Conservation (phyloP, 1,140 invertebrate genomes). For the Calephelis nemesis region DNA sequence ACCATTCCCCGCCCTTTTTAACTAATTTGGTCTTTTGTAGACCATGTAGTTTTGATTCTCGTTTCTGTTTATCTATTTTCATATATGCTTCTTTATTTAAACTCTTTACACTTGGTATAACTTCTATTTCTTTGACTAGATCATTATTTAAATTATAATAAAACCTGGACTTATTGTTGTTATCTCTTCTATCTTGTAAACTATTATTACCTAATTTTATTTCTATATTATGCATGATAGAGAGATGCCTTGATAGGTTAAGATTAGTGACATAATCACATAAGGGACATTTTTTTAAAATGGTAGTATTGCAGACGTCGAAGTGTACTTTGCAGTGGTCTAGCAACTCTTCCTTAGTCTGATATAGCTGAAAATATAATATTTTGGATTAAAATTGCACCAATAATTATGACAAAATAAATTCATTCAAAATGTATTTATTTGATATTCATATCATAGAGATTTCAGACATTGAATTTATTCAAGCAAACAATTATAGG, state of each 20-base stretch:
- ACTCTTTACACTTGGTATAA: constrained; percentile 56
- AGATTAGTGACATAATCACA: constrained; percentile 47
- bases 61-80: constrained; percentile 48
- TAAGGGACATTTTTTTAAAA: constrained; percentile 58
- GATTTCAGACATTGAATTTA: too few species aligned
- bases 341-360: constrained; percentile 49
- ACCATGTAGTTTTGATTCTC: constrained; percentile 34
- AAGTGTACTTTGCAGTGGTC: constrained; percentile 58
- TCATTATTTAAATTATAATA: constrained; percentile 41
- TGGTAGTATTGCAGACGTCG: constrained; percentile 46
- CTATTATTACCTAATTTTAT: constrained; percentile 33
- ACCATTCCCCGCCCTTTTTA: constrained; percentile 55
- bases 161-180: constrained; percentile 39
- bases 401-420: too few species aligned
- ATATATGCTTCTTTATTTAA: constrained; percentile 48
- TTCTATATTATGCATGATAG: constrained; percentile 41
- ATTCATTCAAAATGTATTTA: too few species aligned
- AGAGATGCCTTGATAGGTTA: constrained; percentile 42
- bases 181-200: constrained; percentile 41
- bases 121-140: constrained; percentile 41
- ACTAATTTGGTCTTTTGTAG: constrained; percentile 53
- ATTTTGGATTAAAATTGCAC: background rate
- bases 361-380: constrained; percentile 48
- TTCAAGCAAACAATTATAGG: too few species aligned
- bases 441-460: too few species aligned